Evolutionary conservation across 2,888 invertebrate species (phyloP).

Genomic region (Nomada hirtipes): DNA sequence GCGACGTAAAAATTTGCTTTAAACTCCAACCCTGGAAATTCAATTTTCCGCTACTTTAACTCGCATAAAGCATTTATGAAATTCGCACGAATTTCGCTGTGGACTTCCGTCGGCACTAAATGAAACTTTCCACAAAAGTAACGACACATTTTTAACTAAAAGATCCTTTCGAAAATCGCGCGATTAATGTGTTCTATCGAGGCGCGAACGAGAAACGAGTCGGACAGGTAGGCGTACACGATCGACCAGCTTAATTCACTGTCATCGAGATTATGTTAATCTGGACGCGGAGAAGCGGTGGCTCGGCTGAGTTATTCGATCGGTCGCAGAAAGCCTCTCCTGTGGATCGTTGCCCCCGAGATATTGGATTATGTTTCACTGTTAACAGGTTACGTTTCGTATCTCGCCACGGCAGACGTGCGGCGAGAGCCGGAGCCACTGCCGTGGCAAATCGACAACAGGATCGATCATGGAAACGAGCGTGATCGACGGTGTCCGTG

Average conservation of each 20-base stretch:
- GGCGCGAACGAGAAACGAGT: conserved; percentile 29
- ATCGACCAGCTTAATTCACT: conserved; percentile 51
- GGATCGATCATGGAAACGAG: conserved; percentile 53
- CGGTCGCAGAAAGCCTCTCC: conserved; percentile 59
- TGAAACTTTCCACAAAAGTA: background rate
- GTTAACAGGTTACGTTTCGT: conserved; percentile 73
- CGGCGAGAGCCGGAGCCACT: conserved; percentile 64
- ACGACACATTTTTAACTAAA: background rate
- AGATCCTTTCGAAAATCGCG: conserved; percentile 1
- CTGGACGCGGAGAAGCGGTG: conserved; percentile 37
- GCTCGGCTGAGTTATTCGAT: conserved; percentile 59
- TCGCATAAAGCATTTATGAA: background rate
- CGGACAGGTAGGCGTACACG: conserved; percentile 41
- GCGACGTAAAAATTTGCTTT: too few species aligned
- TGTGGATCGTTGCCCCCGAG: conserved; percentile 63
- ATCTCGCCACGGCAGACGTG: conserved; percentile 57
- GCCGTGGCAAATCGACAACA: conserved; percentile 61
- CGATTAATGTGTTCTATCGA: conserved; percentile 13
- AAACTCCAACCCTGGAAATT: background rate
- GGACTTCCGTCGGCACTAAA: background rate
- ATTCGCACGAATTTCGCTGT: background rate
- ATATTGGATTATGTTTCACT: conserved; percentile 72
- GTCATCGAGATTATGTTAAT: conserved; percentile 66
- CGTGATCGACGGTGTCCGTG: conserved; percentile 15
- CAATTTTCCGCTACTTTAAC: background rate